Percentiles rank a stretch among this genome's conserved stretches.
Conservation (phyloP, 2,888 invertebrate genomes). For the Steinernema carpocapsae region DNA sequence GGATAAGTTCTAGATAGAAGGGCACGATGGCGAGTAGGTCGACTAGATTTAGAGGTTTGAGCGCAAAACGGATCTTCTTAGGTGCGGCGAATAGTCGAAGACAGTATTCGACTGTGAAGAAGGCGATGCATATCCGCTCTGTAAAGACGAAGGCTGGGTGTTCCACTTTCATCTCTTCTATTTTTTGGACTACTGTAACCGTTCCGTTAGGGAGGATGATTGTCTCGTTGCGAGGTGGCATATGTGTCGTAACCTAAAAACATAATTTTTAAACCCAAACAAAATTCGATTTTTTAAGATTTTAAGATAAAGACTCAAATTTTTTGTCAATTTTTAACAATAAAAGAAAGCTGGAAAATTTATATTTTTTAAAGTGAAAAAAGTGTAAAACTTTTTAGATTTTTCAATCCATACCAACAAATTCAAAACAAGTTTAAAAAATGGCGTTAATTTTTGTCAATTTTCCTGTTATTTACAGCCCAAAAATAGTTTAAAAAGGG, state of each 20-base stretch:
- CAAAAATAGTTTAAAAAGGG: too few relatives aligned
- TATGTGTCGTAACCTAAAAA: constrained; percentile 58
- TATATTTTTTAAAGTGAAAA: too few relatives aligned
- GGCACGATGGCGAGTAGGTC: constrained; percentile 66
- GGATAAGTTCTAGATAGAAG: constrained; percentile 66
- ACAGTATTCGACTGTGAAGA: constrained; percentile 67
- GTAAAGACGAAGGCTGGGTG: constrained; percentile 69
- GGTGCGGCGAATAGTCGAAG: constrained; percentile 64
- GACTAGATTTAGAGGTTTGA: constrained; percentile 65
- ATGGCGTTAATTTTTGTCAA: too few relatives aligned
- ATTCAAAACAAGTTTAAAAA: too few relatives aligned
- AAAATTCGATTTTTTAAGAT: too few relatives aligned
- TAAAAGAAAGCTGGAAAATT: too few relatives aligned
- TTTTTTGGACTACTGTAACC: constrained; percentile 57
- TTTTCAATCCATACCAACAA: too few relatives aligned
- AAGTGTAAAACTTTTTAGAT: too few relatives aligned
- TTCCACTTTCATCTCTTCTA: constrained; percentile 66
- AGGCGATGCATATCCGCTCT: constrained; percentile 67
- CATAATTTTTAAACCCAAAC: too few relatives aligned
- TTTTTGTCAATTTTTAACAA: too few relatives aligned
- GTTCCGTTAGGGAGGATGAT: constrained; percentile 64
- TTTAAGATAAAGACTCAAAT: too few relatives aligned
- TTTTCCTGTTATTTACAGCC: too few relatives aligned
- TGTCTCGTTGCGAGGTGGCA: constrained; percentile 65
- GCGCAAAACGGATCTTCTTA: constrained; percentile 62